These are phyloP conservation scores for Enteromius viviparus DNA, from an alignment of 2,797 vertebrate species.

Conservation along the genomic window DNA sequence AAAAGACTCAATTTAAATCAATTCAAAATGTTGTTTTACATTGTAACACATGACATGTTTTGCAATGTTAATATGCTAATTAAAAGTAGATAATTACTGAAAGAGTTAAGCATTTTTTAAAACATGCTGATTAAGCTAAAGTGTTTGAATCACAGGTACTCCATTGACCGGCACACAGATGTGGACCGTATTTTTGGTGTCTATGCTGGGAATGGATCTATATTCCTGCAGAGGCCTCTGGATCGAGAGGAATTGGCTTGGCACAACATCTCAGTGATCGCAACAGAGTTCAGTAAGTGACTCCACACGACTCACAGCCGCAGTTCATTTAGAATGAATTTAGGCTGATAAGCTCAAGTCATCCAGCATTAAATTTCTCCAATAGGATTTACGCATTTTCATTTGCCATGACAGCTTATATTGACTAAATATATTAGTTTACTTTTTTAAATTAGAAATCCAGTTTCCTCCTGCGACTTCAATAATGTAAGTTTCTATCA, in stretches of 20 bases:
- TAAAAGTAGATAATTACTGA: background rate
- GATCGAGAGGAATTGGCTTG: conserved; percentile 89
- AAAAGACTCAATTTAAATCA: background rate
- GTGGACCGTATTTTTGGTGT: conserved; percentile 92
- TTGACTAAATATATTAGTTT: conserved; percentile 43
- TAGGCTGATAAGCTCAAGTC: conserved; percentile 26
- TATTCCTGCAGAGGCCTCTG: conserved; percentile 88
- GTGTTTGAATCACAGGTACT: conserved; percentile 81
- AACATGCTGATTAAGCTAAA: background rate
- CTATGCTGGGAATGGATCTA: conserved; percentile 89
- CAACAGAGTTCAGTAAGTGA: conserved; percentile 92
- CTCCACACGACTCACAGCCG: background rate
- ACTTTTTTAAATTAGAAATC: conserved; percentile 45
- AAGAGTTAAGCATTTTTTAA: background rate
- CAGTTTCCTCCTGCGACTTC: conserved; percentile 28
- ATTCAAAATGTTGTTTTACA: background rate
- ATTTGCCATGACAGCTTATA: conserved; percentile 41
- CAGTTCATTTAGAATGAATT: conserved; percentile 30
- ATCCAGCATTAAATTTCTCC: conserved; percentile 41
- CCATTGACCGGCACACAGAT: conserved; percentile 91
- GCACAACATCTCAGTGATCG: conserved; percentile 96
- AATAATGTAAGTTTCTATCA: conserved; percentile 7
- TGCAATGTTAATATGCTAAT: background rate
- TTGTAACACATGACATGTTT: background rate
- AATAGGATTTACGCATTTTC: conserved; percentile 25